Percentiles rank a stretch among this genome's conserved stretches.
phyloP scores from a whole-genome alignment of 1,140 invertebrate species.

The Scaptomyza hsui region DNA sequence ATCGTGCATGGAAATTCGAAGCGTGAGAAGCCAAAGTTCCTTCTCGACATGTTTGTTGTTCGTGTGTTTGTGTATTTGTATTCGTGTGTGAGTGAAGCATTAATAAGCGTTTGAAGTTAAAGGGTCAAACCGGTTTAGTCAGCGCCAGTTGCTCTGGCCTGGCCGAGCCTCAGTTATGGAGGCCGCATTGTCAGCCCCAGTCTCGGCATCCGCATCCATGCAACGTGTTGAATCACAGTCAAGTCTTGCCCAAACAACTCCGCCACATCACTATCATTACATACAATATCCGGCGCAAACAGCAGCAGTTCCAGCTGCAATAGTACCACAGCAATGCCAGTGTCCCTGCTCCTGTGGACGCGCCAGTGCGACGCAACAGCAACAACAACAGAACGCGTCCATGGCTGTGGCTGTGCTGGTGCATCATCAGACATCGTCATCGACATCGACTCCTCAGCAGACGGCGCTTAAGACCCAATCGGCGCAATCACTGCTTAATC shows the following conservation, averaged over 20 bases:
- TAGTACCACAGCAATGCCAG: slow-evolving; percentile 60
- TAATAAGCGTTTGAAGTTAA: slow-evolving; percentile 73
- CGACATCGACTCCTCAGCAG: slow-evolving; percentile 30
- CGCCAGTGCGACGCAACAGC: slow-evolving; percentile 49
- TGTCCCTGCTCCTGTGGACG: slow-evolving; percentile 76
- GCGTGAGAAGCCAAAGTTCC: slow-evolving; percentile 64
- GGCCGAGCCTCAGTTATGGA: slow-evolving; percentile 46
- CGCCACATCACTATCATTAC: slow-evolving; percentile 79
- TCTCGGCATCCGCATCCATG: slow-evolving; percentile 59
- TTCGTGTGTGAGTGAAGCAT: slow-evolving; percentile 49
- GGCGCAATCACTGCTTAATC: slow-evolving; percentile 75
- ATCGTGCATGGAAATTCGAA: slow-evolving; percentile 51
- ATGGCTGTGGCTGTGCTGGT: slow-evolving; percentile 77
- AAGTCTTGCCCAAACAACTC: slow-evolving; percentile 50
- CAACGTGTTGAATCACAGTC: slow-evolving; percentile 75
- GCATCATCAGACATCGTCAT: slow-evolving; percentile 63
- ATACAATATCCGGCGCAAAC: slow-evolving; percentile 79
- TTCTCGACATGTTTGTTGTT: not conserved
- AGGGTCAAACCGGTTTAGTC: slow-evolving; percentile 78
- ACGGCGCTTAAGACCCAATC: slow-evolving; percentile 59
- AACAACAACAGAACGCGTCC: slow-evolving; percentile 53
- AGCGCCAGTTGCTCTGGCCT: slow-evolving; percentile 45
- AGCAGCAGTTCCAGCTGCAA: slow-evolving; percentile 44
- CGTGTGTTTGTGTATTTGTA: slow-evolving; percentile 19
- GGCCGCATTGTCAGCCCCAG: slow-evolving; percentile 12